These are phyloP conservation scores for Nasonia giraulti DNA, from an alignment of 1,140 invertebrate genomes.

Conservation along the genomic window DNA sequence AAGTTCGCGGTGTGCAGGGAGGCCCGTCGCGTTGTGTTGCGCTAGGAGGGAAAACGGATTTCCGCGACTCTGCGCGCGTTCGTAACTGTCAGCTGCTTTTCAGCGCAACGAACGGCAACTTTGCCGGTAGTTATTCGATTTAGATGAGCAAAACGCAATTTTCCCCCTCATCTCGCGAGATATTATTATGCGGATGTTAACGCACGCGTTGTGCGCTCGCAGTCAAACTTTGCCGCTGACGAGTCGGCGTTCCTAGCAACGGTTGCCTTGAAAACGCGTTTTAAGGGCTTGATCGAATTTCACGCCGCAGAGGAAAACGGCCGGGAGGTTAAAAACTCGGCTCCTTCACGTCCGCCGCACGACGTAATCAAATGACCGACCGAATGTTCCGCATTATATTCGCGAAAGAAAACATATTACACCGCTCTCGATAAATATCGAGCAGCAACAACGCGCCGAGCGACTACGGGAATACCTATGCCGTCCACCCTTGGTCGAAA, in stretches of 20 bases:
- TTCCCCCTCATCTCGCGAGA: not conserved
- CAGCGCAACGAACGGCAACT: not conserved
- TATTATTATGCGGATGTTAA: not conserved
- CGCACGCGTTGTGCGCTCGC: conserved; percentile 7
- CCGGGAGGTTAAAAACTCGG: not conserved
- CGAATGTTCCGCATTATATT: not conserved
- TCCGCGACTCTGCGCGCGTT: not conserved
- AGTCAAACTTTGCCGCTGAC: conserved; percentile 33
- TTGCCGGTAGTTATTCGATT: not conserved
- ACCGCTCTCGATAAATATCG: not conserved
- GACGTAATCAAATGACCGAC: not conserved
- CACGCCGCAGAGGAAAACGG: not conserved
- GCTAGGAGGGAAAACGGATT: not conserved
- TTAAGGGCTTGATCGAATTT: conserved; percentile 29
- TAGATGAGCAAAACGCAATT: not conserved
- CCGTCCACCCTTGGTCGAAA: not conserved
- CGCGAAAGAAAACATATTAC: not conserved
- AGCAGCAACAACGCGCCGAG: not conserved
- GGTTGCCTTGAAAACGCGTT: conserved; percentile 55
- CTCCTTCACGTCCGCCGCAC: too few relatives aligned
- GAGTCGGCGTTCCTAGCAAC: conserved; percentile 63
- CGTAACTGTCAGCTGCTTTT: not conserved
- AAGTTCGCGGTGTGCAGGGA: too few relatives aligned
- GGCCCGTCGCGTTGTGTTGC: not conserved
- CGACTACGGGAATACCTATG: not conserved